Evolutionary conservation across 2,888 invertebrate genomes (phyloP).

Genomic region (Lamproptera curius): DNA sequence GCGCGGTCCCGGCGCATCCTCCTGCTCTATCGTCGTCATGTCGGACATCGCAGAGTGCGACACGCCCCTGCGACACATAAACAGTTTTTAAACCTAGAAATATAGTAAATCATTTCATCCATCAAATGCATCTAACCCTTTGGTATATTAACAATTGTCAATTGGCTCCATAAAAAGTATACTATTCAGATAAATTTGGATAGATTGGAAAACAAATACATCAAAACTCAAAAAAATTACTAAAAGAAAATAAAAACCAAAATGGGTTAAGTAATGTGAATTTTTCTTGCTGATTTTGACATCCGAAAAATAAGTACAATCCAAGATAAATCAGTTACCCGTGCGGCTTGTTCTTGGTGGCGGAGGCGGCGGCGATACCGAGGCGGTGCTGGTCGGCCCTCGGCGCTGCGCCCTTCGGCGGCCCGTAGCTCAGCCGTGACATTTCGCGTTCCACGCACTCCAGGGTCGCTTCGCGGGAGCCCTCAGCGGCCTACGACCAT

Average conservation of each 20-base stretch:
- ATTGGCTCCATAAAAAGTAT: too few relatives aligned
- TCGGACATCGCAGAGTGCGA: slow-evolving; percentile 88
- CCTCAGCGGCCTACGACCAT: slow-evolving; percentile 27
- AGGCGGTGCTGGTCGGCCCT: slow-evolving; percentile 89
- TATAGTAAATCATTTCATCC: too few relatives aligned
- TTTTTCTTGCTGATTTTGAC: too few relatives aligned
- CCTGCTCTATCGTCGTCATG: slow-evolving; percentile 95
- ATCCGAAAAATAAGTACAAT: too few relatives aligned
- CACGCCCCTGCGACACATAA: slow-evolving; percentile 37
- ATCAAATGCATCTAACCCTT: too few relatives aligned
- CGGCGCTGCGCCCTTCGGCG: slow-evolving; percentile 79
- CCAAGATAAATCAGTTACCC: not conserved
- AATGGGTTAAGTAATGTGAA: too few relatives aligned
- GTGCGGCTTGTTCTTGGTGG: slow-evolving; percentile 71
- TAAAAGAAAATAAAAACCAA: too few relatives aligned
- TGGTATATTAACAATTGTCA: too few relatives aligned
- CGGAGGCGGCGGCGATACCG: slow-evolving; percentile 89
- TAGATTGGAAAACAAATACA: too few relatives aligned
- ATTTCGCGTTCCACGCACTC: slow-evolving; percentile 82
- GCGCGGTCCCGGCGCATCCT: slow-evolving; percentile 61
- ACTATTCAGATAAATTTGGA: too few relatives aligned
- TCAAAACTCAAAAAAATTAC: not conserved
- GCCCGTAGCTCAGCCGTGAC: slow-evolving; percentile 81
- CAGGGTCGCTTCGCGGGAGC: slow-evolving; percentile 47
- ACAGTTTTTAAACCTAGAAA: too few relatives aligned